Evolutionary conservation across 2,888 invertebrate species (phyloP), one percentile per base, ranked within the genome.

Genomic region (Coenonympha glycerion): DNA sequence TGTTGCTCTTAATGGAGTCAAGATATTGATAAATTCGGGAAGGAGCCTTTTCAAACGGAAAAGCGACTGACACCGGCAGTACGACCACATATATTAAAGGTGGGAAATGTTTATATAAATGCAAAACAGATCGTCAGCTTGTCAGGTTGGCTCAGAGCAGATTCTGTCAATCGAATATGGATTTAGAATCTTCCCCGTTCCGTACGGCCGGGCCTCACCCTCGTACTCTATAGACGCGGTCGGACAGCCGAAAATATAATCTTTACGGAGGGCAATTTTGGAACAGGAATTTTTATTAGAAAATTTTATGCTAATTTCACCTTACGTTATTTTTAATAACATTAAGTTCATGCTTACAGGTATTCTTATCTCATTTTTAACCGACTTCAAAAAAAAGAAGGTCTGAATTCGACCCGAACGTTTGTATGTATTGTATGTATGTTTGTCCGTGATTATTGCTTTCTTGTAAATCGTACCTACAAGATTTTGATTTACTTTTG

Each of bases 41-140:
- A 30, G 15, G 16, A 45, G 47, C 24, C 36, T 15, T 45, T 31
- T 28, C 9, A 6, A 24, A 6, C 36, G 34, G 40, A 46, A 45
- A 50, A 55, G 44, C 31, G 45, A 64, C 65, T 69, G 71, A 71
- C 71, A 68, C 62, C 59, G 64, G 58, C 63, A 58, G 65, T 62
- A 65, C 65, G 64, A 60, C 74, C 64, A 60, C 74, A 68, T 73
- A 76, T 78, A 79, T 79, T 77, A 76, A 73, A 80, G 77, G 79
- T 79, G 73, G 75, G 74, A 79, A 78, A 76, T 86, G 84, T 87
- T 87, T 87, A 87, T 87, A 84, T 87, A 87, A 85, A 87, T 86
- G 87, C 87, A 87, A 87, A 87, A 76, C 81, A 86, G 87, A 78
- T 84, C 84, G 79, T 78, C 76, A 78, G 81, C 83, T 85, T 87